These are phyloP conservation scores for Chunga burmeisteri DNA, from an alignment of 2,113 vertebrate species.

Conservation along the genomic window DNA sequence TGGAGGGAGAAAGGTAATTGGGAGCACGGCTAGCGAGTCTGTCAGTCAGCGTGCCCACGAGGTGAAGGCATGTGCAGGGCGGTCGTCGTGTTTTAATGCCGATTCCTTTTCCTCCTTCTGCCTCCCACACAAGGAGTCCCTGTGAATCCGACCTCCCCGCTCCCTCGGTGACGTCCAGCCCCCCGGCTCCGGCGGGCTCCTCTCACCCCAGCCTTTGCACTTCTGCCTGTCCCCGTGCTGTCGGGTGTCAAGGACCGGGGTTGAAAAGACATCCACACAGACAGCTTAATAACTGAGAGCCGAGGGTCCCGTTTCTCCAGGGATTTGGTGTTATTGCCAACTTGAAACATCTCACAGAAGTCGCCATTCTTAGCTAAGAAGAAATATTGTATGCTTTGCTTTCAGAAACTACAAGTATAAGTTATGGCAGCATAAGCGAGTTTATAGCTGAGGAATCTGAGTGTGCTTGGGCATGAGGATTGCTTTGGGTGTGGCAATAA, in stretches of 20 bases:
- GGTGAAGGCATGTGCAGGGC: background rate
- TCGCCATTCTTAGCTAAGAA: background rate
- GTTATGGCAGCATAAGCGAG: background rate
- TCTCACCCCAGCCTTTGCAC: background rate
- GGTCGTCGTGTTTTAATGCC: fast-evolving
- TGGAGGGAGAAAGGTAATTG: background rate
- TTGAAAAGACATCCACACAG: background rate
- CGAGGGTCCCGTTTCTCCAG: background rate
- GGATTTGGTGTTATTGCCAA: background rate
- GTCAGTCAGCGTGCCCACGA: background rate
- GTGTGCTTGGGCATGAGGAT: background rate
- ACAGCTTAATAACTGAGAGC: background rate
- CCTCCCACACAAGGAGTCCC: background rate
- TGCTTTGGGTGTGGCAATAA: background rate
- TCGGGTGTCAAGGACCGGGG: background rate
- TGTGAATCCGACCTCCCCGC: too few relatives aligned
- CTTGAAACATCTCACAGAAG: background rate
- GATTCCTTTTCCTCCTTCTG: background rate
- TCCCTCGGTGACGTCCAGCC: background rate
- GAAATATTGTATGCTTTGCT: background rate
- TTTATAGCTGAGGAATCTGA: background rate
- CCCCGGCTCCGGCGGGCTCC: background rate
- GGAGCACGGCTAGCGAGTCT: background rate
- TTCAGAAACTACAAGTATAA: background rate
- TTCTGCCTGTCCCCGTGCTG: background rate